Percentiles rank a stretch among this genome's conserved stretches.
phyloP scores from a whole-genome alignment of 2,888 invertebrate genomes.

The Torymus tubicola region DNA sequence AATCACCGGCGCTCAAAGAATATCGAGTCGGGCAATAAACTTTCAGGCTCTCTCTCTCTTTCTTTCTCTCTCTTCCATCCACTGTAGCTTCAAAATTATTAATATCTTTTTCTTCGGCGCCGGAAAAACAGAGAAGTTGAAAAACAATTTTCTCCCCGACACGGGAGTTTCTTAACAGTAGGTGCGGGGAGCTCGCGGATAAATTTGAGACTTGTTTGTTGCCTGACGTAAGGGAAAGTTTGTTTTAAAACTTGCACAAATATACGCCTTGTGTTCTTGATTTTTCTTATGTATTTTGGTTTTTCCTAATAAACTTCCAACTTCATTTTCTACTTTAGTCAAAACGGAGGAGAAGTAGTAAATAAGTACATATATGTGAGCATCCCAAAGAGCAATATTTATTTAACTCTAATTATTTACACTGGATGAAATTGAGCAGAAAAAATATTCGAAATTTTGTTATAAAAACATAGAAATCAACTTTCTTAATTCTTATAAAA shows the following conservation, averaged over 20 bases:
- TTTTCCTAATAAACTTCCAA: no score
- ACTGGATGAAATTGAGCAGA: no score
- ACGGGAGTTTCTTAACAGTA: constrained; percentile 7
- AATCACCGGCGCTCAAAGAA: constrained; percentile 31
- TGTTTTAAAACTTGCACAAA: constrained; percentile 10
- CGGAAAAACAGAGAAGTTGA: constrained; percentile 2
- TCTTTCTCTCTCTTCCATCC: background rate
- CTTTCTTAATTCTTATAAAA: no score
- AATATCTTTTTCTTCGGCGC: constrained; percentile 6
- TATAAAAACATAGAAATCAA: no score
- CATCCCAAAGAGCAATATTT: no score
- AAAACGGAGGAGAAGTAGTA: no score
- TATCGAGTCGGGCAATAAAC: constrained; percentile 33
- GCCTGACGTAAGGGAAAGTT: background rate
- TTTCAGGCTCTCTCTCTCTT: background rate
- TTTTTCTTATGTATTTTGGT: no score
- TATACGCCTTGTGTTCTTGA: no score
- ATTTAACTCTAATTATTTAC: no score
- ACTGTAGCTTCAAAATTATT: constrained; percentile 17
- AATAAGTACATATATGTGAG: no score
- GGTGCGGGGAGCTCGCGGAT: constrained; percentile 8
- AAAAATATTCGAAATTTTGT: no score
- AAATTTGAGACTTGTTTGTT: constrained; percentile 18
- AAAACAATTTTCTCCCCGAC: constrained; percentile 28
- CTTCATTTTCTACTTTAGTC: no score